phyloP scores from a whole-genome alignment of 2,797 vertebrate genomes.

The Syngnathus rostellatus region DNA sequence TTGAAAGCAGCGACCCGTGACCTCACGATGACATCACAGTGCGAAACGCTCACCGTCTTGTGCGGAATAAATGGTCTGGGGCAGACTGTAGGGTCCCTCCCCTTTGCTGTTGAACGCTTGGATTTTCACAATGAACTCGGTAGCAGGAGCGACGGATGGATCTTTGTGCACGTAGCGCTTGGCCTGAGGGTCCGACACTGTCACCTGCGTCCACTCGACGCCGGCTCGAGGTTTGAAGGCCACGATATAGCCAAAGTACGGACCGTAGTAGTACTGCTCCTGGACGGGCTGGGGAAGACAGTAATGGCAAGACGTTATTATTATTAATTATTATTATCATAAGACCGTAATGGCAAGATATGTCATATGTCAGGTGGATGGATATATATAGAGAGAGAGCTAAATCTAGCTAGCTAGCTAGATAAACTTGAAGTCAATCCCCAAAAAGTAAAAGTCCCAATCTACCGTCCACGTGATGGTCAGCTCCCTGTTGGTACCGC shows the following conservation, averaged over 20 bases:
- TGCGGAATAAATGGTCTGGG: slow-evolving; percentile 78
- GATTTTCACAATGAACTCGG: slow-evolving; percentile 88
- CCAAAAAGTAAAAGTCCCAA: slow-evolving; percentile 29
- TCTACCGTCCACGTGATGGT: slow-evolving; percentile 94
- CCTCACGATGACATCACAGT: neutral
- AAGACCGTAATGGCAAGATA: neutral
- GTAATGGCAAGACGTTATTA: neutral
- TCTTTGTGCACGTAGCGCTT: slow-evolving; percentile 87
- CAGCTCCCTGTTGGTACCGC: slow-evolving; percentile 85
- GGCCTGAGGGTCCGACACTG: slow-evolving; percentile 78
- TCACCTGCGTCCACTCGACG: slow-evolving; percentile 82
- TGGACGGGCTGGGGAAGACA: slow-evolving; percentile 78
- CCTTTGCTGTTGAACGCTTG: slow-evolving; percentile 89
- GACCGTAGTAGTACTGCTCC: slow-evolving; percentile 87
- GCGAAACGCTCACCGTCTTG: slow-evolving; percentile 76
- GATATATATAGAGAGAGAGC: no score
- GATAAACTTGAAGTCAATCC: neutral
- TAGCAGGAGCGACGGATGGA: slow-evolving; percentile 73
- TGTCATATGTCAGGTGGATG: no score
- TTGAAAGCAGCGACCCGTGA: slow-evolving; percentile 18
- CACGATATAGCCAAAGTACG: slow-evolving; percentile 89
- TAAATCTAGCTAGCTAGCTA: no score
- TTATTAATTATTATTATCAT: no score
- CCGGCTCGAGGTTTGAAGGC: slow-evolving; percentile 80
- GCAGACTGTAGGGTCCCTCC: slow-evolving; percentile 86